Conservation (phyloP, 1,140 invertebrate species). For the Pseudomyrmex dendroicus region DNA sequence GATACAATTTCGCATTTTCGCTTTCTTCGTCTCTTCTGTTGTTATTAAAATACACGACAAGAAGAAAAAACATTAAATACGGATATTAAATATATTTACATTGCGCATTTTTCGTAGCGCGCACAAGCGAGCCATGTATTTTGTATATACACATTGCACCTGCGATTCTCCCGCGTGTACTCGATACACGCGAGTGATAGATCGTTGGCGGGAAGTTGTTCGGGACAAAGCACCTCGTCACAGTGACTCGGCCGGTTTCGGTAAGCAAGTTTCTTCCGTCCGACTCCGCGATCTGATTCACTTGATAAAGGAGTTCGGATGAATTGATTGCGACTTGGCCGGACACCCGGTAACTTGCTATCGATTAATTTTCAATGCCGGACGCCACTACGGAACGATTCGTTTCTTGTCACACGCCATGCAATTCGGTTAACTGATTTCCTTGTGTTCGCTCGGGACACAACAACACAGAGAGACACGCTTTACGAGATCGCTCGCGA, state of each 20-base stretch:
- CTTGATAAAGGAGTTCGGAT: constrained; percentile 56
- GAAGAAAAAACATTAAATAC: not conserved
- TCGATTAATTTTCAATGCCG: constrained; percentile 66
- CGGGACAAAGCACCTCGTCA: constrained; percentile 65
- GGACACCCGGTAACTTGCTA: constrained; percentile 56
- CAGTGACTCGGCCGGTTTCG: constrained; percentile 66
- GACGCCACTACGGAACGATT: constrained; percentile 9
- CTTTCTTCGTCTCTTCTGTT: not conserved
- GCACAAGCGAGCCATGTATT: constrained; percentile 47
- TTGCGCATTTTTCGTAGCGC: constrained; percentile 6
- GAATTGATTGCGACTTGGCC: constrained; percentile 66
- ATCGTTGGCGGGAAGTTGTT: constrained; percentile 62
- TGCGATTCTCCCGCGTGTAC: constrained; percentile 50
- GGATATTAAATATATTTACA: no score
- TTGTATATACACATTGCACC: constrained; percentile 40
- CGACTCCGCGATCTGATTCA: constrained; percentile 65
- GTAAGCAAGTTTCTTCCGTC: constrained; percentile 66
- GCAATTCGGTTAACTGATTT: constrained; percentile 31
- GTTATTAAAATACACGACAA: not conserved
- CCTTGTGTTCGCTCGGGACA: not conserved
- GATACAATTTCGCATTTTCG: no score
- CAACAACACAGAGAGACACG: not conserved
- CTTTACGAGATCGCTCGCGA: not conserved
- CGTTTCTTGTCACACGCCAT: constrained; percentile 32
- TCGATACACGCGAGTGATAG: constrained; percentile 60